phyloP scores from a whole-genome alignment of 2,797 vertebrate species.

The Gymnodraco acuticeps region DNA sequence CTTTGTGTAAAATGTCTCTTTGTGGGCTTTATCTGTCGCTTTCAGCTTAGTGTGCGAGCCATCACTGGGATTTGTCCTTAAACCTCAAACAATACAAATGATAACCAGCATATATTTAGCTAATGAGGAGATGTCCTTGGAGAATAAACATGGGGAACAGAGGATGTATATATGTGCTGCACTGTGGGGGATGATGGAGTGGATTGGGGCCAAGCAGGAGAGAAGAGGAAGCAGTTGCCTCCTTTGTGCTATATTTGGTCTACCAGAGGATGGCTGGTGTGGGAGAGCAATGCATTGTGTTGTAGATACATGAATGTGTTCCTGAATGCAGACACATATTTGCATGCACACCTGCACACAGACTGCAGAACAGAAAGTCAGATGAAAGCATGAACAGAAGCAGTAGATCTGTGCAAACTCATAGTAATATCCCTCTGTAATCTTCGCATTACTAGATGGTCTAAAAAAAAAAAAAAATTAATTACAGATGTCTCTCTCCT shows the following conservation, averaged over 20 bases:
- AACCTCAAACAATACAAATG: constrained; percentile 72
- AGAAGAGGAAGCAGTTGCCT: constrained; percentile 82
- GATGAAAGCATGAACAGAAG: constrained; percentile 35
- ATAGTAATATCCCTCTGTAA: neutral
- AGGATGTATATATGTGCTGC: constrained; percentile 76
- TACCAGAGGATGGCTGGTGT: constrained; percentile 79
- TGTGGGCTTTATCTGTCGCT: constrained; percentile 43
- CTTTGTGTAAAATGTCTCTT: constrained; percentile 25
- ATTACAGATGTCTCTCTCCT: constrained; percentile 32
- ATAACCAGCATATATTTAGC: constrained; percentile 74
- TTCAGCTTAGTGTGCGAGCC: constrained; percentile 35
- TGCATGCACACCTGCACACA: constrained; percentile 64
- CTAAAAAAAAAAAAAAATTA: neutral
- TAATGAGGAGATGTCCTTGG: constrained; percentile 78
- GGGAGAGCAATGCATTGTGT: constrained; percentile 76
- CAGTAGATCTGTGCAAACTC: constrained; percentile 16
- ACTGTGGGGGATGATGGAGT: constrained; percentile 74
- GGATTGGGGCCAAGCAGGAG: constrained; percentile 76
- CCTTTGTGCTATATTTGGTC: constrained; percentile 86
- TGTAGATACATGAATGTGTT: constrained; percentile 52
- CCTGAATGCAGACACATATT: constrained; percentile 52
- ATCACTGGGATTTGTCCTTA: constrained; percentile 61
- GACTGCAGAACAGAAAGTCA: constrained; percentile 21
- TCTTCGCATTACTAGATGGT: neutral
- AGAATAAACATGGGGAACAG: constrained; percentile 71